A percentile compares a stretch with the other conserved stretches of the same genome.
Evolutionary conservation across 1,140 invertebrate genomes (phyloP).

Genomic region (Zaprionus ornatus): DNA sequence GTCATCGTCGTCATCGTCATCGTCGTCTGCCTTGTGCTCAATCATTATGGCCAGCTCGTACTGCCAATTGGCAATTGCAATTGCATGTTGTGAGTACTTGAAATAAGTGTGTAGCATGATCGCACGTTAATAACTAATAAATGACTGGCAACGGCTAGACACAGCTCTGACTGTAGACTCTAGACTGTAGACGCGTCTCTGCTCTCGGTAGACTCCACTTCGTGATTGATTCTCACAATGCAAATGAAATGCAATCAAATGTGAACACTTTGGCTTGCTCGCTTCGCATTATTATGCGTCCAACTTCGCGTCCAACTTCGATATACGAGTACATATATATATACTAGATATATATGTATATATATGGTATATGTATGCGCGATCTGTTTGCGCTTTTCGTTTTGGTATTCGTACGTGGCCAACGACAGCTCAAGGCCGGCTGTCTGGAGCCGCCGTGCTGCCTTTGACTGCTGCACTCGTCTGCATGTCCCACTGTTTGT

Average conservation of each 20-base stretch:
- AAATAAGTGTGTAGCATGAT: conserved; percentile 50
- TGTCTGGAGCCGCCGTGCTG: conserved; percentile 54
- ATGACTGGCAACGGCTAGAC: conserved; percentile 44
- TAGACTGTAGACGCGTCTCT: conserved; percentile 1
- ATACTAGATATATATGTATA: neutral
- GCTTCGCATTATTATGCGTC: conserved; percentile 68
- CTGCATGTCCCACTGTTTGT: conserved; percentile 4
- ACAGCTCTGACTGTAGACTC: conserved; percentile 12
- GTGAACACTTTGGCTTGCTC: conserved; percentile 49
- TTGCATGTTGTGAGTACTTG: conserved; percentile 43
- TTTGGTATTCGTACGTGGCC: conserved; percentile 65
- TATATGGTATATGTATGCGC: neutral
- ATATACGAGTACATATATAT: too few species aligned
- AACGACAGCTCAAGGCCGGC: conserved; percentile 74
- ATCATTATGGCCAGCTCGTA: conserved; percentile 48
- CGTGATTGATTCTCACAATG: conserved; percentile 77
- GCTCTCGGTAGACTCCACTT: conserved; percentile 10
- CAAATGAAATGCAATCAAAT: conserved; percentile 79
- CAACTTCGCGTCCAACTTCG: conserved; percentile 56
- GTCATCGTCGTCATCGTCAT: conserved; percentile 42
- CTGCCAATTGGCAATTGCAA: conserved; percentile 25
- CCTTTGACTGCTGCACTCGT: neutral
- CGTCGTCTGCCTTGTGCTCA: conserved; percentile 75
- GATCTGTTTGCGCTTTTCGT: conserved; percentile 54
- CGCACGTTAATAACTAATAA: conserved; percentile 61